A percentile compares a stretch with the other conserved stretches of the same genome.
These are phyloP conservation scores for Tuta absoluta DNA, from an alignment of 2,888 invertebrate genomes.

Conservation along the genomic window DNA sequence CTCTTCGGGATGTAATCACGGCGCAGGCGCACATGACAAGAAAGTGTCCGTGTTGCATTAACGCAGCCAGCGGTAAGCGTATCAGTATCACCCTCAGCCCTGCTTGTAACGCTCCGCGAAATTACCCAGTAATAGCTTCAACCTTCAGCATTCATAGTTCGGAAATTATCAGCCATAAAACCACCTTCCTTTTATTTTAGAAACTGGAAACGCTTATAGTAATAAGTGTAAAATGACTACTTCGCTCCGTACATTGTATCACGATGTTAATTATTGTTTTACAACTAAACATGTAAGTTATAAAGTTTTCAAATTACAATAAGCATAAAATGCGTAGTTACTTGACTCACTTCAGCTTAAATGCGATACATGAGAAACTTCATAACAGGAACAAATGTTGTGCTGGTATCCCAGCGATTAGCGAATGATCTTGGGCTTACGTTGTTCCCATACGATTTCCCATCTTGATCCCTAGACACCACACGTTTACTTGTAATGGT, in stretches of 20 bases:
- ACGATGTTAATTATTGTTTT: slow-evolving; percentile 32
- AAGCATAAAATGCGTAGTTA: slow-evolving; percentile 8
- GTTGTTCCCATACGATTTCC: slow-evolving; percentile 65
- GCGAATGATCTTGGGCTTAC: slow-evolving; percentile 51
- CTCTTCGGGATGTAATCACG: slow-evolving; percentile 56
- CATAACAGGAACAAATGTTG: slow-evolving; percentile 5
- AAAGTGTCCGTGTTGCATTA: slow-evolving; percentile 72
- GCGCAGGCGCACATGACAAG: slow-evolving; percentile 54
- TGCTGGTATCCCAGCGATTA: slow-evolving; percentile 48
- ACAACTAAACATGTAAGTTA: slow-evolving; percentile 27
- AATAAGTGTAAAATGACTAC: slow-evolving; percentile 59
- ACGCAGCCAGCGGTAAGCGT: slow-evolving; percentile 51
- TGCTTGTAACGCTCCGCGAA: slow-evolving; percentile 67
- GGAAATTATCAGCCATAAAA: slow-evolving; percentile 79
- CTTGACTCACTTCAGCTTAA: slow-evolving; percentile 25
- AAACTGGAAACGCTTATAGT: slow-evolving; percentile 60
- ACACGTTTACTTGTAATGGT: slow-evolving; percentile 71
- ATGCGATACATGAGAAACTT: background rate
- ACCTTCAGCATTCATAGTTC: slow-evolving; percentile 75
- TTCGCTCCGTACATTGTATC: slow-evolving; percentile 50
- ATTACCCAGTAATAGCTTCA: slow-evolving; percentile 74
- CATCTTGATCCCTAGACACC: slow-evolving; percentile 63
- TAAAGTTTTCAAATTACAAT: slow-evolving; percentile 16
- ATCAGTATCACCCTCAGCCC: slow-evolving; percentile 59
- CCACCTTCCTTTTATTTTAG: slow-evolving; percentile 68